A percentile compares a stretch with the other conserved stretches of the same genome.
Conservation (phyloP, 2,888 invertebrate genomes). For the Eristalinus aeneus region DNA sequence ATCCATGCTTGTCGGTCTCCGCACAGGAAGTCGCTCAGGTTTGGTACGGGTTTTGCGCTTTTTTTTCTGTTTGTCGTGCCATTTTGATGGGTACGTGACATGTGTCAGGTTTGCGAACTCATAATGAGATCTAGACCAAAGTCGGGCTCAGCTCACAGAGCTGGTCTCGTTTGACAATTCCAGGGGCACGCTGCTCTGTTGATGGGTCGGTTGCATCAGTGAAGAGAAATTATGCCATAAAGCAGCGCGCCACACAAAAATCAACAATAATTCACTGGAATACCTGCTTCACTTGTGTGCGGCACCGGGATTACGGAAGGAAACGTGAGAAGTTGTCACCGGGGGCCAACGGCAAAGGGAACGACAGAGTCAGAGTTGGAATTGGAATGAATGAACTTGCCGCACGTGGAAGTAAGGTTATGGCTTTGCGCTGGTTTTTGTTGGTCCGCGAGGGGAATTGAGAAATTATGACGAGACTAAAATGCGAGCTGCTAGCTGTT, state of each 20-base stretch:
- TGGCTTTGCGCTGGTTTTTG: not conserved
- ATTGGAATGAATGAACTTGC: slow-evolving; percentile 27
- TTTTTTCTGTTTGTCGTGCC: not conserved
- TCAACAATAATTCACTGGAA: not conserved
- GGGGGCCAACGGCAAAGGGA: not conserved
- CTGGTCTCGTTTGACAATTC: not conserved
- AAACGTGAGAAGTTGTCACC: slow-evolving; percentile 34
- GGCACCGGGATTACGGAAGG: slow-evolving; percentile 18
- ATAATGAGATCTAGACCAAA: not conserved
- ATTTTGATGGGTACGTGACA: slow-evolving; percentile 27
- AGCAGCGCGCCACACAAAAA: not conserved
- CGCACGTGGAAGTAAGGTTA: slow-evolving; percentile 34
- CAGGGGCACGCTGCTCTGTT: slow-evolving; percentile 9
- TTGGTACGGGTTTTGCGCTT: not conserved
- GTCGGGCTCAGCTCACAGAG: not conserved
- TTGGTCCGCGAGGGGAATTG: slow-evolving; percentile 17
- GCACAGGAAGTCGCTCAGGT: slow-evolving; percentile 31
- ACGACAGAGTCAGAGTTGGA: not conserved
- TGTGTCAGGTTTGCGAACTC: slow-evolving; percentile 14
- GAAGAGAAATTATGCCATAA: slow-evolving; percentile 28
- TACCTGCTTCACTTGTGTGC: not conserved
- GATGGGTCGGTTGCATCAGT: slow-evolving; percentile 33
- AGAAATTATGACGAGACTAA: slow-evolving; percentile 38
- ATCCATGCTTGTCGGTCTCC: not conserved
- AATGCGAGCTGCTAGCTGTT: slow-evolving; percentile 21